Evolutionary conservation across 2,888 invertebrate genomes (phyloP), one percentile per base, ranked within the genome.

Genomic region (Eilema sororculum): DNA sequence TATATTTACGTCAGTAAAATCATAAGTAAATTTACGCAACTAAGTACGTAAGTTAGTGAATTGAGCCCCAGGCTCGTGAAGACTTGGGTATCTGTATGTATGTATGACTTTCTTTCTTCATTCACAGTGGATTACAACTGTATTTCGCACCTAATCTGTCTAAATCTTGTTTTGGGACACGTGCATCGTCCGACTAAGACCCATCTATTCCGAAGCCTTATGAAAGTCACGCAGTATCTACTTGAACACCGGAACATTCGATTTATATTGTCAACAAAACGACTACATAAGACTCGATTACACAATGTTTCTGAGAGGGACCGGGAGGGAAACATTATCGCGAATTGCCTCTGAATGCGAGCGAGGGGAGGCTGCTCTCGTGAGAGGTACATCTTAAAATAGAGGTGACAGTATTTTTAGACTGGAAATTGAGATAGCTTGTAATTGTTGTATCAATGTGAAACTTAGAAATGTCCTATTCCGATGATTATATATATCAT

Each of bases 311-410:
- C 24, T 22, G 12, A 24, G 24, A 25, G 57, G 13, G 25, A 6
- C 24, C 25, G 57, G 25, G 57, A 58, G 57, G 52, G 57, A 58
- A 24, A 58, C 24, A 58, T 58, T 58, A 58, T 58, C 22, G 24
- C 57, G 25, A 58, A 58, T 58, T 58, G 57, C 57, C 2, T 58
- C 16, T 58, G 25, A 24, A 58, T 2, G 57, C 22, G 22, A 57
- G 22, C 22, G 57, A 24, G 57, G 25, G 25, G 25, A 58, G 57
- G 57, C 24, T 25, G 25, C 22, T 58, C 25, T 58, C 25, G 13
- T 58, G 22, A 24, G 24, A 58, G 22, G 25, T 58, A 13, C 6
- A 4, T 58, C 57, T 58, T 25, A 58, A 58, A 25, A 58, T 58
- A 58, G 57, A 58, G 4, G 52, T 58, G 57, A 22, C 25, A 25